Evolutionary conservation across 1,140 invertebrate species (phyloP).

Genomic region (Lethrus apterus): DNA sequence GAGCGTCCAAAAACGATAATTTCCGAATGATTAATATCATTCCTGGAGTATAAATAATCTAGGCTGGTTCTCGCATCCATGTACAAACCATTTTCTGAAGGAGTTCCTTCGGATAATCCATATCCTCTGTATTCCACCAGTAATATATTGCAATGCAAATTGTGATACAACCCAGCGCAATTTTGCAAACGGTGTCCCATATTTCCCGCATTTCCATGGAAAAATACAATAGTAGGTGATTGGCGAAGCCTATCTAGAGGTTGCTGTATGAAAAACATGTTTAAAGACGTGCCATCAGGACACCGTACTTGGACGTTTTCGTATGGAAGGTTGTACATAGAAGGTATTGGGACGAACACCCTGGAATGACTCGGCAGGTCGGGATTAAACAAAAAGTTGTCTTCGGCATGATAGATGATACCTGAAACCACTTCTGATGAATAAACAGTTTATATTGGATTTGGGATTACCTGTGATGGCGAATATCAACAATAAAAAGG

Average conservation of each 20-base stretch:
- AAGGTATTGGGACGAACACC: conserved; percentile 77
- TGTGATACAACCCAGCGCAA: conserved; percentile 69
- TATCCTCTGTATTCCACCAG: conserved; percentile 92
- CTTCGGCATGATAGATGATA: conserved; percentile 77
- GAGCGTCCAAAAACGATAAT: conserved; percentile 92
- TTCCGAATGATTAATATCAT: conserved; percentile 75
- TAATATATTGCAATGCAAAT: conserved; percentile 76
- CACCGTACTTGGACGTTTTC: conserved; percentile 75
- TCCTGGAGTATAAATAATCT: conserved; percentile 71
- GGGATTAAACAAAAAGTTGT: conserved; percentile 81
- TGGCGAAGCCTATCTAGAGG: conserved; percentile 52
- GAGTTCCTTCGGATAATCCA: conserved; percentile 83
- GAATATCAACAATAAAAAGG: conserved; percentile 59
- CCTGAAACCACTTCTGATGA: conserved; percentile 44
- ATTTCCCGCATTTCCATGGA: conserved; percentile 95
- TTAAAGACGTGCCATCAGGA: conserved; percentile 72
- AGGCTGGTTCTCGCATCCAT: conserved; percentile 81
- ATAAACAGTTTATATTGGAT: conserved; percentile 10
- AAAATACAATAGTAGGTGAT: conserved; percentile 76
- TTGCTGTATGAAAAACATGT: conserved; percentile 83
- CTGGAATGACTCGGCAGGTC: conserved; percentile 80
- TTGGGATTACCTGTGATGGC: conserved; percentile 54
- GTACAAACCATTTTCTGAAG: conserved; percentile 80
- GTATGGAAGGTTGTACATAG: conserved; percentile 73
- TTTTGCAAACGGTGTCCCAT: conserved; percentile 85